A percentile compares a stretch with the other conserved stretches of the same genome.
phyloP scores from a whole-genome alignment of 2,113 vertebrate genomes.

The Rhinoderma darwinii region DNA sequence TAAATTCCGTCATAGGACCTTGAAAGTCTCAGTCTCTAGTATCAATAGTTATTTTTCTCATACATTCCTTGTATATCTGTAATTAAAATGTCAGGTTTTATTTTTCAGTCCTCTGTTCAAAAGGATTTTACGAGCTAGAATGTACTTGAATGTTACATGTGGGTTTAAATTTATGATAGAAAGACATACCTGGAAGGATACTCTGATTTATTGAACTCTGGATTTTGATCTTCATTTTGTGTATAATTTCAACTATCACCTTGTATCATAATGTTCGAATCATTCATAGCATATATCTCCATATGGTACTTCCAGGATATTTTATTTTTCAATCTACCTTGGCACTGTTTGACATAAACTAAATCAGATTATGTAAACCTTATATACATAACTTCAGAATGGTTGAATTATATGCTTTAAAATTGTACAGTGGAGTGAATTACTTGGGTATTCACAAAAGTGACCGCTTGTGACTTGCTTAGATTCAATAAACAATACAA shows the following conservation, averaged over 20 bases:
- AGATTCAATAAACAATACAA: background rate
- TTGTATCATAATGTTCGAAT: background rate
- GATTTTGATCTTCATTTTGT: slow-evolving; percentile 1
- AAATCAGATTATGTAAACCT: background rate
- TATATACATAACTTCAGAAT: background rate
- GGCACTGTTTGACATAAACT: background rate
- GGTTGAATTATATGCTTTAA: background rate
- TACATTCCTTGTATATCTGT: background rate
- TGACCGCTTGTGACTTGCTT: background rate
- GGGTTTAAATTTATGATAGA: background rate
- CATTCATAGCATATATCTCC: slow-evolving; percentile 4
- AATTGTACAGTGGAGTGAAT: too few relatives aligned
- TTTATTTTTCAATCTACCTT: background rate
- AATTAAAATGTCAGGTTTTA: background rate
- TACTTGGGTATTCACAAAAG: background rate
- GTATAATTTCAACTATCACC: slow-evolving; percentile 23
- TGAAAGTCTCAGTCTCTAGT: background rate
- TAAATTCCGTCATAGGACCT: too few relatives aligned
- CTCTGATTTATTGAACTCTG: slow-evolving; percentile 25
- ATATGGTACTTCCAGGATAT: background rate
- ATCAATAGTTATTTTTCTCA: background rate
- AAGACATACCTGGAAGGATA: slow-evolving; percentile 16
- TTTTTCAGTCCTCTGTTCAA: background rate
- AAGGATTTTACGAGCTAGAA: background rate
- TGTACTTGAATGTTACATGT: slow-evolving; percentile 4